phyloP scores from a whole-genome alignment of 1,140 invertebrate genomes.

The Wiebesia pumilae region DNA sequence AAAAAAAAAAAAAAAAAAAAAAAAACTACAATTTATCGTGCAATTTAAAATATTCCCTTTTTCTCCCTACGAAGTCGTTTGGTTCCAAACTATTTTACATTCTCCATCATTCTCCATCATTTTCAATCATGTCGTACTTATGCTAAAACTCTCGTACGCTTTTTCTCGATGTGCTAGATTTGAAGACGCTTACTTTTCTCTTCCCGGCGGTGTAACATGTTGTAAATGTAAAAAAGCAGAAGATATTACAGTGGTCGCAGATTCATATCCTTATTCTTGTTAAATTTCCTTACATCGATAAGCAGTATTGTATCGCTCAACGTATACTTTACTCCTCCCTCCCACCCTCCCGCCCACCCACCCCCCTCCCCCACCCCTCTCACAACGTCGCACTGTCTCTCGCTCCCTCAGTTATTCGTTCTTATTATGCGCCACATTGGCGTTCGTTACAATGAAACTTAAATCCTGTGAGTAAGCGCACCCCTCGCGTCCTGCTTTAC shows the following conservation, averaged over 20 bases:
- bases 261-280: neutral
- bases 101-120: neutral
- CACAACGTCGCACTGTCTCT: neutral
- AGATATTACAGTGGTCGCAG: neutral
- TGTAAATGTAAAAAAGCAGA: neutral
- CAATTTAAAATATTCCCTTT: neutral
- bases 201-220: neutral
- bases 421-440: neutral
- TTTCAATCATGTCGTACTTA: neutral
- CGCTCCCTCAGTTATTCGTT: neutral
- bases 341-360: neutral
- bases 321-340: neutral
- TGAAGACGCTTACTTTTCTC: neutral
- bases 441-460: neutral
- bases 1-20: neutral
- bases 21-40: no score
- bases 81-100: neutral
- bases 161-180: neutral
- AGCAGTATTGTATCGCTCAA: neutral
- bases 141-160: neutral
- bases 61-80: neutral
- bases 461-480: neutral
- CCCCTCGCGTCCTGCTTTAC: neutral
- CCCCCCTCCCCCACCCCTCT: no score
- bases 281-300: neutral